Percentiles rank a stretch among this genome's conserved stretches.
Evolutionary conservation across 2,113 vertebrate genomes (phyloP).

Genomic region (Columba livia): DNA sequence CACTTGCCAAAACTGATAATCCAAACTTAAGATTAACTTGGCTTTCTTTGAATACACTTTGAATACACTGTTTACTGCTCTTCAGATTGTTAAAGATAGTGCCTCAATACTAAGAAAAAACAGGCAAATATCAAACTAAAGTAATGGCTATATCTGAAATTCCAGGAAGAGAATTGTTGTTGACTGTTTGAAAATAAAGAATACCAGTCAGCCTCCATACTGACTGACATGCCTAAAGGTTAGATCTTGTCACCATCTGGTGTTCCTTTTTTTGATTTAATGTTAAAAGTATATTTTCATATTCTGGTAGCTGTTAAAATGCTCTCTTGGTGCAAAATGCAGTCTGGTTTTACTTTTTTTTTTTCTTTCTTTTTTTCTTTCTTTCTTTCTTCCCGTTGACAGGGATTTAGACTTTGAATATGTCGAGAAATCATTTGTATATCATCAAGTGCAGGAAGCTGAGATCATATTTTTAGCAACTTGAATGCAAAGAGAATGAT

Average conservation of each 20-base stretch:
- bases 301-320: neutral
- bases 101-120: neutral
- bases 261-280: neutral
- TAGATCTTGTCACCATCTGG: neutral
- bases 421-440: neutral
- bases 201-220: neutral
- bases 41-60: neutral
- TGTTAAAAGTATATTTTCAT: neutral
- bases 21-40: neutral
- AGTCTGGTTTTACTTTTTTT: neutral
- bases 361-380: neutral
- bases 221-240: neutral
- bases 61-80: neutral
- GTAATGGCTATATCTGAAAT: neutral
- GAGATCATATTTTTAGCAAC: neutral
- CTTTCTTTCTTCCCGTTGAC: neutral
- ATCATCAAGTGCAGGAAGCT: neutral
- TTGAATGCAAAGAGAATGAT: neutral
- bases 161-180: neutral
- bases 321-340: neutral
- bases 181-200: neutral
- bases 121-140: neutral
- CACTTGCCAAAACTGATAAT: neutral
- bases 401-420: neutral
- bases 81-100: neutral